Conservation (phyloP, 2,797 vertebrate species). For the Lutjanus argentimaculatus region DNA sequence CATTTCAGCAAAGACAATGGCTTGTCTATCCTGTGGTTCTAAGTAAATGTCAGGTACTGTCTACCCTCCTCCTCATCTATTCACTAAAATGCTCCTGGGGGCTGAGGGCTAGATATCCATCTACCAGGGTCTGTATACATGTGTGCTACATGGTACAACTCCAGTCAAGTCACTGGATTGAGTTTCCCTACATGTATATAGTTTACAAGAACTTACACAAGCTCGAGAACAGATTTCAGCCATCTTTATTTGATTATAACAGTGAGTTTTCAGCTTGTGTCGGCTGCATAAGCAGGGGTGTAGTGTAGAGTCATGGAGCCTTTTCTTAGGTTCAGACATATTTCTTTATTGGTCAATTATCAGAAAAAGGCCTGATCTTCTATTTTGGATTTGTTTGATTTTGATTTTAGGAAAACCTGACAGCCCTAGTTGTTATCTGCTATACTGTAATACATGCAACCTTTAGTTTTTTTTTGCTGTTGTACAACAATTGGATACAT, state of each 20-base stretch:
- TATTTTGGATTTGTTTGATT: no score
- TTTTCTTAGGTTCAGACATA: neutral
- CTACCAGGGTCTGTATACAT: slow-evolving; percentile 71
- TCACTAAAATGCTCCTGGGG: slow-evolving; percentile 76
- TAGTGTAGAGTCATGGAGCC: neutral
- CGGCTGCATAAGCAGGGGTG: neutral
- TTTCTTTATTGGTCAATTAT: slow-evolving; percentile 19
- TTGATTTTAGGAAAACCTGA: no score
- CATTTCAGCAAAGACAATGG: slow-evolving; percentile 83
- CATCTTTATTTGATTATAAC: slow-evolving; percentile 24
- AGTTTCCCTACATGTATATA: slow-evolving; percentile 65
- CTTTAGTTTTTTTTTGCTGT: no score
- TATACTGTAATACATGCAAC: no score
- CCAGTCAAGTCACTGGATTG: slow-evolving; percentile 56
- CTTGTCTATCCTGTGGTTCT: slow-evolving; percentile 76
- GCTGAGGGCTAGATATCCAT: slow-evolving; percentile 73
- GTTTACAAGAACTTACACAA: slow-evolving; percentile 54
- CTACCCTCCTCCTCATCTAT: slow-evolving; percentile 76
- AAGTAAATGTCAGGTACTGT: slow-evolving; percentile 83
- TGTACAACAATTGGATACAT: no score
- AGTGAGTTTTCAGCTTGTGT: neutral
- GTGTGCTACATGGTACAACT: slow-evolving; percentile 70
- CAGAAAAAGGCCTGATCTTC: neutral
- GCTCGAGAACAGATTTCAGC: slow-evolving; percentile 29
- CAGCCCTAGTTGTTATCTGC: no score